Percentiles rank a stretch among this genome's conserved stretches.
Evolutionary conservation across 2,113 vertebrate species (phyloP).

Genomic region (Catharus minimus): DNA sequence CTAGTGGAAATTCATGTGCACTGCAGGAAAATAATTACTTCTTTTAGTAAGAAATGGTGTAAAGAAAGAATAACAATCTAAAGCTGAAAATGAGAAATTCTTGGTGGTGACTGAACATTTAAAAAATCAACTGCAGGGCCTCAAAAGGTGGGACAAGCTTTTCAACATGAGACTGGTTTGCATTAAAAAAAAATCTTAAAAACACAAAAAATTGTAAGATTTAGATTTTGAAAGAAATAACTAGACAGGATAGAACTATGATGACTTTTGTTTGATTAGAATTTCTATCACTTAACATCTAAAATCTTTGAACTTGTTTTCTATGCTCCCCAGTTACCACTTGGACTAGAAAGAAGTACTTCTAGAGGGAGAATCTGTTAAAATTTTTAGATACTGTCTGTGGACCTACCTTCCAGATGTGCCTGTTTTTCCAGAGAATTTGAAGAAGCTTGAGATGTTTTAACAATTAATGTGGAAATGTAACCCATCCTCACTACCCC

Average conservation of each 20-base stretch:
- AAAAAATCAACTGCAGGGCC: neutral
- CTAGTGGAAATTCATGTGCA: neutral
- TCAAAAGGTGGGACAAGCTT: neutral
- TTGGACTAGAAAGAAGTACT: neutral
- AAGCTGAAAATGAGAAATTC: neutral
- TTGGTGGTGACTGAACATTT: neutral
- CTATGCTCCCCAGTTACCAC: neutral
- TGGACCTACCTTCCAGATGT: neutral
- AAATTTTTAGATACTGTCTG: neutral
- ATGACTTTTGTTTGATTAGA: neutral
- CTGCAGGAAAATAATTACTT: constrained; percentile 12
- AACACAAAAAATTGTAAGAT: neutral
- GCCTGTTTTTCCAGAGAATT: neutral
- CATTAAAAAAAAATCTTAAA: neutral
- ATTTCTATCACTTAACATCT: neutral
- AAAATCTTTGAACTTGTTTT: neutral
- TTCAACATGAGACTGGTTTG: neutral
- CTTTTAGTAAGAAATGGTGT: neutral
- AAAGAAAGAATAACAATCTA: neutral
- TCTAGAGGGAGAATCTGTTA: neutral
- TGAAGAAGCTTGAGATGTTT: neutral
- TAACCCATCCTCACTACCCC: neutral
- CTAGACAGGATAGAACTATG: neutral
- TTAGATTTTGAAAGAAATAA: neutral
- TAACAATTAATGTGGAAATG: neutral